Evolutionary conservation across 53 echinoderm and acorn worm species (phyloP).

Genomic region (Holothuria leucospilota): DNA sequence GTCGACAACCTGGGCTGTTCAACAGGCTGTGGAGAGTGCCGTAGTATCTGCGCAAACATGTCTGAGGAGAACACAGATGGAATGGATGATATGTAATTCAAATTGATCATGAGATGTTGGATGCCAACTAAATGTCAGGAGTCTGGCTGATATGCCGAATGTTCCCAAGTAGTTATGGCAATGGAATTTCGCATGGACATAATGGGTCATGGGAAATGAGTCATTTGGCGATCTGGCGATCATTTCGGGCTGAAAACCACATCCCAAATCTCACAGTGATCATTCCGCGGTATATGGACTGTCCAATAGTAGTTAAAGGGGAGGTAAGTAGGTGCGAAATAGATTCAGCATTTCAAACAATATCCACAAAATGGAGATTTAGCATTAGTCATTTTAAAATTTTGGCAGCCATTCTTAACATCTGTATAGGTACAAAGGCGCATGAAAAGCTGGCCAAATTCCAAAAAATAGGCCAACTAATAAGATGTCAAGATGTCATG

Average conservation of each 20-base stretch:
- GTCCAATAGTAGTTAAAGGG: too few relatives aligned
- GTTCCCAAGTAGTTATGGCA: not conserved
- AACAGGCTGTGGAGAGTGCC: conserved; percentile 16
- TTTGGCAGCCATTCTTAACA: too few relatives aligned
- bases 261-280: too few relatives aligned
- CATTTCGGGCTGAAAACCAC: not conserved
- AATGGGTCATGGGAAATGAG: conserved; percentile 2
- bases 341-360: not conserved
- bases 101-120: not conserved
- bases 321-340: too few relatives aligned
- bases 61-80: conserved; percentile 1
- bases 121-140: not conserved
- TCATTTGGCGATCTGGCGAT: not conserved
- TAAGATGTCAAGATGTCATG: too few relatives aligned
- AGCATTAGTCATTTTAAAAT: too few relatives aligned
- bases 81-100: not conserved
- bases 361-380: too few relatives aligned
- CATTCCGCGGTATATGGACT: too few relatives aligned
- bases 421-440: too few relatives aligned
- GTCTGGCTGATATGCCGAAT: conserved; percentile 17
- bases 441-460: too few relatives aligned
- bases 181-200: too few relatives aligned
- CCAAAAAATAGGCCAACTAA: too few relatives aligned
- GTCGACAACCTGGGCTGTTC: not conserved
- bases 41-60: conserved; percentile 2